Conservation (phyloP, 2,113 vertebrate genomes). For the Protobothrops mucrosquamatus region DNA sequence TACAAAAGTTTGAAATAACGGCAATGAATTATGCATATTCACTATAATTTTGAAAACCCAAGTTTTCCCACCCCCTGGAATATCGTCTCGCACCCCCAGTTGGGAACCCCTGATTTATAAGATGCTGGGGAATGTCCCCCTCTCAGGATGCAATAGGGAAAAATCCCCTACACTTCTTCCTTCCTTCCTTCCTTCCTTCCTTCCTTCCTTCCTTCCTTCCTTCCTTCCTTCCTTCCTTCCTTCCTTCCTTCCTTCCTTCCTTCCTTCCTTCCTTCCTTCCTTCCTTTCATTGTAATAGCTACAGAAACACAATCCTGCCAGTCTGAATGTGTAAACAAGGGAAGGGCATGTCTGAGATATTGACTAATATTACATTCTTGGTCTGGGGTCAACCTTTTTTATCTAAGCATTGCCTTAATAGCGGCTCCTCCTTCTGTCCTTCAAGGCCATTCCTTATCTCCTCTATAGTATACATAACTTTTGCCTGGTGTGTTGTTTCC, state of each 20-base stretch:
- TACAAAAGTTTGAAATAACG: too few relatives aligned
- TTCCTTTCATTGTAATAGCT: not conserved
- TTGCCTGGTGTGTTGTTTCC: not conserved
- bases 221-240: too few relatives aligned
- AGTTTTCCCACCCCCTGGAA: too few relatives aligned
- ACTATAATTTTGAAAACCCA: too few relatives aligned
- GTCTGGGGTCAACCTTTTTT: not conserved
- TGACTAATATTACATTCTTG: not conserved
- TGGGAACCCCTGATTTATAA: not conserved
- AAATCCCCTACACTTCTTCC: not conserved
- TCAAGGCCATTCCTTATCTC: not conserved
- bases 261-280: accelerated
- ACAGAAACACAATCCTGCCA: not conserved
- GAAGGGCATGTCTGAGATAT: not conserved
- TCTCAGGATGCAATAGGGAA: not conserved
- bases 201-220: too few relatives aligned
- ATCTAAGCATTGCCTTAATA: not conserved
- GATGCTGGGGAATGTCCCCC: not conserved
- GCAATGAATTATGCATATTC: too few relatives aligned
- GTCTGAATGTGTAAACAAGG: not conserved
- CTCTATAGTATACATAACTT: not conserved
- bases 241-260: accelerated
- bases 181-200: too few relatives aligned
- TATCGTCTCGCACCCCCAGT: too few relatives aligned
- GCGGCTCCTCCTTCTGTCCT: not conserved